A percentile compares a stretch with the other conserved stretches of the same genome.
Conservation (phyloP, 2,888 invertebrate genomes). For the Xanthia icteritia region DNA sequence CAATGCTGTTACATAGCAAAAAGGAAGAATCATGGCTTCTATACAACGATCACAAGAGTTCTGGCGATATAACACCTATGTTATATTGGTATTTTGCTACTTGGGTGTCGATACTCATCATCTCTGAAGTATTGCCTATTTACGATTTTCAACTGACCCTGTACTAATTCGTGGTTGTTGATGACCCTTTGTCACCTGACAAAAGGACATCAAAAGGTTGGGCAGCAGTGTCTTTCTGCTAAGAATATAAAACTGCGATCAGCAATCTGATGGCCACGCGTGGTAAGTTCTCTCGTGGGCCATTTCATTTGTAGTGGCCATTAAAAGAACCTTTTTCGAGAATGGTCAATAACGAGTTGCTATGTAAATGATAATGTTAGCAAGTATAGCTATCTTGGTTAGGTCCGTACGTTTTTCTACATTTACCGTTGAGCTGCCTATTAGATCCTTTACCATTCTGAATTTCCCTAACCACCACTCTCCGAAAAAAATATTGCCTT, state of each 20-base stretch:
- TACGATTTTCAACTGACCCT: background rate
- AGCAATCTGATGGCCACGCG: background rate
- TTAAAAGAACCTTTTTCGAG: slow-evolving; percentile 12
- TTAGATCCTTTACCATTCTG: background rate
- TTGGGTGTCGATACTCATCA: background rate
- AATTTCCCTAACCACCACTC: background rate
- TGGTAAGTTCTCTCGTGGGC: background rate
- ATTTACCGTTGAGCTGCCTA: too few relatives aligned
- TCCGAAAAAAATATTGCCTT: background rate
- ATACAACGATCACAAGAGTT: too few relatives aligned
- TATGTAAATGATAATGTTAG: background rate
- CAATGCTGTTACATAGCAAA: too few relatives aligned
- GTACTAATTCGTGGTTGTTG: background rate
- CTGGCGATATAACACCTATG: too few relatives aligned
- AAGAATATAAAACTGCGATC: background rate
- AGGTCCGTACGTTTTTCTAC: background rate
- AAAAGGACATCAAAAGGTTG: background rate
- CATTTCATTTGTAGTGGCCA: background rate
- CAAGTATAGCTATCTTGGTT: background rate
- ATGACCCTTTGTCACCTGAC: too few relatives aligned
- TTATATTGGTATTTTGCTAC: too few relatives aligned
- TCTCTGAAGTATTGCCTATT: background rate
- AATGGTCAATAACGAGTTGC: background rate
- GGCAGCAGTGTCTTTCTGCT: background rate
- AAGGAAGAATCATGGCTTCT: too few relatives aligned